Percentiles rank a stretch among this genome's conserved stretches.
phyloP scores from a whole-genome alignment of 2,797 vertebrate genomes.

The Cetoscarus ocellatus region DNA sequence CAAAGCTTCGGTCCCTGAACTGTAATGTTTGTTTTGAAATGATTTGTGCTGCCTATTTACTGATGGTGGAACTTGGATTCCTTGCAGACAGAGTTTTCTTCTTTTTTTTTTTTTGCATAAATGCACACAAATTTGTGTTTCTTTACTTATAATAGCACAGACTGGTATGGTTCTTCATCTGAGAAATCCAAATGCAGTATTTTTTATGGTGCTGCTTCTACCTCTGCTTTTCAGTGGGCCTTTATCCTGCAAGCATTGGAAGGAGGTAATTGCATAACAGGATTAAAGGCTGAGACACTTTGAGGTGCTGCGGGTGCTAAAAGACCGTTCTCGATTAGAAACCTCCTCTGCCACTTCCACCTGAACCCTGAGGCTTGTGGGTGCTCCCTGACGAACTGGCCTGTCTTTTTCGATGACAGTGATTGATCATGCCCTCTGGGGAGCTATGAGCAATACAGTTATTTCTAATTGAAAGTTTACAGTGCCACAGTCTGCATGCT shows the following conservation, averaged over 20 bases:
- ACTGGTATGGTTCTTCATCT: constrained; percentile 6
- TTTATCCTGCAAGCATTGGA: constrained; percentile 30
- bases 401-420: constrained; percentile 79
- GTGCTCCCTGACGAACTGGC: constrained; percentile 74
- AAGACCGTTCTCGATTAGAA: constrained; percentile 49
- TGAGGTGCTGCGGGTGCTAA: constrained; percentile 38
- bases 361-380: constrained; percentile 42
- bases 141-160: constrained; percentile 16
- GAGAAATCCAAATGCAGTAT: constrained; percentile 18
- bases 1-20: constrained; percentile 33
- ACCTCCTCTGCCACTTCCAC: constrained; percentile 33
- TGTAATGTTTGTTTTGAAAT: constrained; percentile 27
- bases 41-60: background rate
- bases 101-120: constrained; percentile 14
- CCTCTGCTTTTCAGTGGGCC: constrained; percentile 15
- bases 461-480: constrained; percentile 83
- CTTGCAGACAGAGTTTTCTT: background rate
- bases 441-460: constrained; percentile 79
- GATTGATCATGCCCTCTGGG: constrained; percentile 77
- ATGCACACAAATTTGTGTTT: constrained; percentile 26
- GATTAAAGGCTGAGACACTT: constrained; percentile 47
- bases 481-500: constrained; percentile 13
- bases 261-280: constrained; percentile 42
- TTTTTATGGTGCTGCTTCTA: constrained; percentile 14
- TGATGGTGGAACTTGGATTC: constrained; percentile 11